Base-by-base conservation (phyloP, 2,113 vertebrate species). In the Alosa alosa region DNA sequence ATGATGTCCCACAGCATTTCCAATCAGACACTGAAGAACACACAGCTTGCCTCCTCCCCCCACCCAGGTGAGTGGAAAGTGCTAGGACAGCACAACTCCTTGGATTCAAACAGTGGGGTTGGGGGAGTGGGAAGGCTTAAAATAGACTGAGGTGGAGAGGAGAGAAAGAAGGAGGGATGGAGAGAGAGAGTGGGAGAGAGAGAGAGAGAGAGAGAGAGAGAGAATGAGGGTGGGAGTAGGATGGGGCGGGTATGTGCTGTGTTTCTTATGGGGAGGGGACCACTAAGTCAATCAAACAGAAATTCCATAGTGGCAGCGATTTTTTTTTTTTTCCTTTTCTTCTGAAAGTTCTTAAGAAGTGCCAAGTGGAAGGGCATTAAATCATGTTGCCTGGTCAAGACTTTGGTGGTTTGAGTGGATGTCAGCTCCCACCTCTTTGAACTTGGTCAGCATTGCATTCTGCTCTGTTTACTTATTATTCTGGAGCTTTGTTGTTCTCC, bases 331-430 rank as follows among this genome's bases (percentile, higher is more conserved):
- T 2, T 68, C n/a, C n/a, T 64, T 6, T 25, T 64, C 5, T 64
- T 64, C n/a, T 64, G 22, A 81, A 41, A 60, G 86, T 81, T 84
- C 81, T 18, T 6, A 25, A 84, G 86, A 84, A 81, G 81, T 81
- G 83, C 83, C 55, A 84, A 81, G 82, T 84, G 60, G 84, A 84
- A 82, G 86, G 78, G 72, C 20, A 57, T 87, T 81, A 81, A 84
- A 87, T 87, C 55, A 18, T n/a, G 78, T 47, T 72, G 78, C 44
- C 36, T 83, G 85, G 82, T 82, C 25, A 68, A 47, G 46, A 31
- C 64, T 82, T 83, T 22, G 13, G 82, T 82, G 85, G 55, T 83
- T 86, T 83, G 6, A 31, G n/a, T 72, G 57, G 81, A 55, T 86
- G 46, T 60, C 82, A 36, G 36, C 17, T n/a, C 45, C 68, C 46